Evolutionary conservation across 1,140 invertebrate species (phyloP).

Genomic region (Heliconius himera): DNA sequence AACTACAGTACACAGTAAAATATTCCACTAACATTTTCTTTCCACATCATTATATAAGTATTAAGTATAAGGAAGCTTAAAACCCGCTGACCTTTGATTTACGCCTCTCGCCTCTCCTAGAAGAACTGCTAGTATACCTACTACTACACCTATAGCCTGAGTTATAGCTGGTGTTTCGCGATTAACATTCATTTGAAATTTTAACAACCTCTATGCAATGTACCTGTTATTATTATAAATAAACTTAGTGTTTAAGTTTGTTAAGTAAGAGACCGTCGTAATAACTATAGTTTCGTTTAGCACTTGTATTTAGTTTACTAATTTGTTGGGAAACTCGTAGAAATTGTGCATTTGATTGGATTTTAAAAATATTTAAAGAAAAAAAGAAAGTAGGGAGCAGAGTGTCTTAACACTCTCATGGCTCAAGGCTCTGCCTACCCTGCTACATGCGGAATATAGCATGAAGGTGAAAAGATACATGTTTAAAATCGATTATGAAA

Average conservation of each 20-base stretch:
- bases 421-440: too few relatives aligned
- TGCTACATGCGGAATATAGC: too few relatives aligned
- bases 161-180: constrained; percentile 18
- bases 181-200: constrained; percentile 30
- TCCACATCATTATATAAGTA: constrained; percentile 16
- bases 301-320: background rate
- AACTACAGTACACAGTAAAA: background rate
- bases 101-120: constrained; percentile 6
- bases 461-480: too few relatives aligned
- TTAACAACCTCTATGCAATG: constrained; percentile 23
- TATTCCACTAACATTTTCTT: constrained; percentile 20
- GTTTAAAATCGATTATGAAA: too few relatives aligned
- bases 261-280: background rate
- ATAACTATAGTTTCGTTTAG: background rate
- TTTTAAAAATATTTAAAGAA: too few relatives aligned
- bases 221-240: constrained; percentile 12
- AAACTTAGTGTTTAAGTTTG: background rate
- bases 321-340: too few relatives aligned
- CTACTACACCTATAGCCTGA: constrained; percentile 1
- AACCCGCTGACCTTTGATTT: constrained; percentile 35
- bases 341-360: too few relatives aligned
- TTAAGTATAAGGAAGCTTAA: constrained; percentile 15
- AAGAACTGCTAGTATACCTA: background rate
- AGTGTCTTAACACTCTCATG: too few relatives aligned
- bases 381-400: too few relatives aligned